Conservation (phyloP, 2,888 invertebrate genomes). For the Acronicta aceris region DNA sequence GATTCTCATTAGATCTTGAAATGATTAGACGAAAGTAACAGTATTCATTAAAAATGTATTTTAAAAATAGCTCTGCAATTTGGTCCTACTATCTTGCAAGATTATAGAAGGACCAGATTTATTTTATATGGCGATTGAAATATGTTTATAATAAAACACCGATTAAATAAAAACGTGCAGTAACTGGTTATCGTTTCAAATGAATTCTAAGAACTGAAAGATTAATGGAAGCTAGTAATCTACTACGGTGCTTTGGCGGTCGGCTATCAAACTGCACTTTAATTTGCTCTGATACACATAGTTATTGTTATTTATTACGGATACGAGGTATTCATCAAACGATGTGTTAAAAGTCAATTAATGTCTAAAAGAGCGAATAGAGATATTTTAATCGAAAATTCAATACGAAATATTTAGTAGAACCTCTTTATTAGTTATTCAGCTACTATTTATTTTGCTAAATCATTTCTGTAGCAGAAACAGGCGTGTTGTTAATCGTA, state of each 20-base stretch:
- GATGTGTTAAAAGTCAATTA: not conserved
- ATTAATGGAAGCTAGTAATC: slow-evolving; percentile 11
- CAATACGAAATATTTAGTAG: too few species aligned
- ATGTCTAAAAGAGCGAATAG: not conserved
- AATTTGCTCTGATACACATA: slow-evolving; percentile 30
- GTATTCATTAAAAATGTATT: too few species aligned
- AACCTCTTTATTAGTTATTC: too few species aligned
- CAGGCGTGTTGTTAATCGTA: too few species aligned
- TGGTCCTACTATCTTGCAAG: not conserved
- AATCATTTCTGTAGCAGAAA: too few species aligned
- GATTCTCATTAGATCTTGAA: too few species aligned
- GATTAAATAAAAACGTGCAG: slow-evolving; percentile 2
- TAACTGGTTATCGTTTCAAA: slow-evolving; percentile 5
- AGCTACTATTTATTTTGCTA: too few species aligned
- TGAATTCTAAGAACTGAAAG: slow-evolving; percentile 3
- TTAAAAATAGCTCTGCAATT: not conserved
- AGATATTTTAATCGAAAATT: too few species aligned
- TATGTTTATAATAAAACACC: not conserved
- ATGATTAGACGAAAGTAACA: too few species aligned
- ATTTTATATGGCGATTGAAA: not conserved
- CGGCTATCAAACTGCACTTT: slow-evolving; percentile 31
- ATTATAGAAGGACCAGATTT: not conserved
- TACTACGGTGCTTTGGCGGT: slow-evolving; percentile 11
- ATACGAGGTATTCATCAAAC: not conserved
- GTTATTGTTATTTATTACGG: slow-evolving; percentile 25